phyloP scores from a whole-genome alignment of 92 coral and sea anemone genomes.

The Umimayanthus kanabou region DNA sequence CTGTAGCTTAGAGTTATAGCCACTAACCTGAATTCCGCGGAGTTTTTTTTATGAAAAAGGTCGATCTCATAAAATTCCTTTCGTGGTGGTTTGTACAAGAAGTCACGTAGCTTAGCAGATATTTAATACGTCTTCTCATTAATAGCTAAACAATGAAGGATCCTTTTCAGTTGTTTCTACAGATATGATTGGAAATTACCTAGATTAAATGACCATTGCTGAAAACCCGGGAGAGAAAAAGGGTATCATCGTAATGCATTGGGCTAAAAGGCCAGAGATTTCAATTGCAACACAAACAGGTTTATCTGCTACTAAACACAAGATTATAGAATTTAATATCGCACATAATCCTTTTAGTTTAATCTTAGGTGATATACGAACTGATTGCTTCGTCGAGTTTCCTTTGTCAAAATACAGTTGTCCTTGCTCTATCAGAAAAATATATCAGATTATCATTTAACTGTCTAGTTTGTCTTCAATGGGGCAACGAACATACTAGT shows the following conservation, averaged over 20 bases:
- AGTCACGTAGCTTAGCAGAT: conserved; percentile 3
- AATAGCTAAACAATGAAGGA: neutral
- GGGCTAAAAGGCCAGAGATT: neutral
- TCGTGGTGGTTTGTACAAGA: neutral
- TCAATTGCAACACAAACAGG: neutral
- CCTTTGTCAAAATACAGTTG: neutral
- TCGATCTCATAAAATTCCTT: neutral
- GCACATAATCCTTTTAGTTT: neutral
- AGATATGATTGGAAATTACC: neutral
- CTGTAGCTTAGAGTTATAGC: neutral
- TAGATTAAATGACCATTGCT: neutral
- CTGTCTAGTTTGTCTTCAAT: neutral
- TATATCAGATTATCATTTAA: too few species aligned
- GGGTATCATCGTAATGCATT: neutral
- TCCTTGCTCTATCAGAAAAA: too few species aligned
- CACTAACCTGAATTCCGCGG: neutral
- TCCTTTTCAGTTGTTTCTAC: neutral
- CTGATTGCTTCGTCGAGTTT: neutral
- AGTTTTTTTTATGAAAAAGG: neutral
- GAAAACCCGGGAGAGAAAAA: neutral
- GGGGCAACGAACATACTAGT: neutral
- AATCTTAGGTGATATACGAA: too few species aligned
- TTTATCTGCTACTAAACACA: neutral
- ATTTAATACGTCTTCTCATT: neutral
- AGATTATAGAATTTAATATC: neutral